Conservation (phyloP, 2,113 vertebrate genomes). For the Tinamus guttatus region DNA sequence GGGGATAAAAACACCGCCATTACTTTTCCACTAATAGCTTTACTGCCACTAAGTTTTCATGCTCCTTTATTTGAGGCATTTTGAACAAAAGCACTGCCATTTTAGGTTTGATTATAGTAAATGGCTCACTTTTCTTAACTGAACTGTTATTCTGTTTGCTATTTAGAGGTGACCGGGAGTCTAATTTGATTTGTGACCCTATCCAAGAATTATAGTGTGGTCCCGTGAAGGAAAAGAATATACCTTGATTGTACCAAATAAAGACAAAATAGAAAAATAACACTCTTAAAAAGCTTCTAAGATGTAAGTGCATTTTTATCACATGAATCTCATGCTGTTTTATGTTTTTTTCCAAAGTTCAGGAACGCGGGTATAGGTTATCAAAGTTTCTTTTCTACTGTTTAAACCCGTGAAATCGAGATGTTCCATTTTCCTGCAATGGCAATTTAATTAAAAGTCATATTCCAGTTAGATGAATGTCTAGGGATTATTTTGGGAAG, state of each 20-base stretch:
- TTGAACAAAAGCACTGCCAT: background rate
- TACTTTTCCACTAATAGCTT: background rate
- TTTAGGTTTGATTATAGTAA: conserved; percentile 1
- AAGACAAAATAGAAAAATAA: background rate
- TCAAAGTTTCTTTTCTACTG: background rate
- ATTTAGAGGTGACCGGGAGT: background rate
- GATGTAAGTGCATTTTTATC: background rate
- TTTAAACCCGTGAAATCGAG: background rate
- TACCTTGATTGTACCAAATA: background rate
- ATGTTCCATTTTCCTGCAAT: background rate
- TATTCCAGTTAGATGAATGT: background rate
- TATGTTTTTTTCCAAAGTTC: background rate
- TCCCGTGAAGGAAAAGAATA: background rate
- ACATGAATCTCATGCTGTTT: background rate
- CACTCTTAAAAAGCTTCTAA: background rate
- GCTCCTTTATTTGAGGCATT: background rate
- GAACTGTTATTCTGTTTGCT: background rate
- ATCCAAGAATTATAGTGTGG: background rate
- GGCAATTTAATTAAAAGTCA: background rate
- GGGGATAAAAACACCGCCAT: background rate
- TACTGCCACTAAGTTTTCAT: background rate
- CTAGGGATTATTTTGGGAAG: background rate
- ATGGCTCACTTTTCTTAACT: background rate
- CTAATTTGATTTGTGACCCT: background rate
- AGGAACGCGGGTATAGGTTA: background rate